Conservation (phyloP, 2,797 vertebrate genomes). For the Columba guinea region DNA sequence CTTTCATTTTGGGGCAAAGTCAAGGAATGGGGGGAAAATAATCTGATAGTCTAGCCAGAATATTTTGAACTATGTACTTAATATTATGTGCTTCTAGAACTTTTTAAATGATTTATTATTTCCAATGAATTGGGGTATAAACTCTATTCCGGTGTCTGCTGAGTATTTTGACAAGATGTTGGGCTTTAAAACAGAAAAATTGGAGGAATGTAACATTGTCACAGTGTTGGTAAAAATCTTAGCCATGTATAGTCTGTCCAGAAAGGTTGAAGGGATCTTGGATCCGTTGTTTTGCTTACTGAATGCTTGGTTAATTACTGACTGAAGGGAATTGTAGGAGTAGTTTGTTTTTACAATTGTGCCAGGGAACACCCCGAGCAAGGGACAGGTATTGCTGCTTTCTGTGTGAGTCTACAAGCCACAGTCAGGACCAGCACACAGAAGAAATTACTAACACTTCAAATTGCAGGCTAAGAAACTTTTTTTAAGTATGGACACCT, state of each 20-base stretch:
- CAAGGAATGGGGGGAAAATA: neutral
- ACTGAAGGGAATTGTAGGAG: neutral
- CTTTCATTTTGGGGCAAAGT: neutral
- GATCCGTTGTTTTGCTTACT: neutral
- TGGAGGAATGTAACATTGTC: neutral
- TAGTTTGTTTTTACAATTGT: neutral
- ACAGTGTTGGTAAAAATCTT: neutral
- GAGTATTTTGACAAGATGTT: neutral
- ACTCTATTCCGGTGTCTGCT: neutral
- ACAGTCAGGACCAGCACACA: neutral
- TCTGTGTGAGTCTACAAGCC: neutral
- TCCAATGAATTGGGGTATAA: neutral
- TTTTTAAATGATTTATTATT: neutral
- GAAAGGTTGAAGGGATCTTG: neutral
- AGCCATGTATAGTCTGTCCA: accelerated
- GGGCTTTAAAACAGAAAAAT: neutral
- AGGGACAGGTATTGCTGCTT: constrained; percentile 11
- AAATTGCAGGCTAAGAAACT: too few relatives aligned
- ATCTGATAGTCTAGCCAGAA: too few relatives aligned
- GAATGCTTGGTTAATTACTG: neutral
- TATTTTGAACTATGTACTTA: neutral
- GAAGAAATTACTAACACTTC: neutral
- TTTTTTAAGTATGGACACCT: neutral
- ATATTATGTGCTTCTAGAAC: neutral
- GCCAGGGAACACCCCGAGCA: neutral